Base-by-base conservation (phyloP, 1,140 invertebrate genomes). In the Trachelipus rathkii region DNA sequence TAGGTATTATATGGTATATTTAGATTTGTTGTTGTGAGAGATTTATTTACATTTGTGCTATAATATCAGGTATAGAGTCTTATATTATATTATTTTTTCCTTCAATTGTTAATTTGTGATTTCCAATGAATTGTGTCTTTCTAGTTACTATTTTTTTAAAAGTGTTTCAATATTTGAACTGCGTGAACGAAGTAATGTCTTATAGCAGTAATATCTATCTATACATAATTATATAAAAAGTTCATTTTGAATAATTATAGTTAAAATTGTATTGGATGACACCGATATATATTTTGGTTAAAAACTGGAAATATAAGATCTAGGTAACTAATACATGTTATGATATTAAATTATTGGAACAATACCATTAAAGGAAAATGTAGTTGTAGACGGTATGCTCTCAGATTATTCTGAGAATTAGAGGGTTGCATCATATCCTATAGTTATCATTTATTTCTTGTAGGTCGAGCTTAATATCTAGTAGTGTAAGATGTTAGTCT, bases 371-470 rank as follows among this genome's bases (percentile, higher is more conserved):
- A 2, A 60, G 50, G 50, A 60, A 60, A 15, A 4, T 60, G 4
- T n/a, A n/a, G n/a, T n/a, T 15, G 11, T 60, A 15, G 8, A 19
- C 8, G 50, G n/a, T n/a, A 4, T 60, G 50, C 50, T 19, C 50
- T n/a, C 50, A 60, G 50, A 60, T n/a, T n/a, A n/a, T n/a, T 60
- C 2, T 60, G 2, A 60, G 50, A 60, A 60, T 60, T 60, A 60
- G 8, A n/a, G n/a, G n/a, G n/a, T n/a, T n/a, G 50, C 50, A 60
- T 60, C 50, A 60, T 60, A 60, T 60, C 50, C 50, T 60, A 60
- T 15, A 60, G 2, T 60, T 60, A 60, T 60, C 11, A 19, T 3
- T 19, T n/a, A n/a, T n/a, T n/a, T n/a, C n/a, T n/a, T n/a, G n/a
- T n/a, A n/a, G n/a, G 8, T 60, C 50, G 2, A 60, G 8, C 50